These are phyloP conservation scores for Alfaro cultratus DNA, from an alignment of 2,797 vertebrate species.

Conservation along the genomic window DNA sequence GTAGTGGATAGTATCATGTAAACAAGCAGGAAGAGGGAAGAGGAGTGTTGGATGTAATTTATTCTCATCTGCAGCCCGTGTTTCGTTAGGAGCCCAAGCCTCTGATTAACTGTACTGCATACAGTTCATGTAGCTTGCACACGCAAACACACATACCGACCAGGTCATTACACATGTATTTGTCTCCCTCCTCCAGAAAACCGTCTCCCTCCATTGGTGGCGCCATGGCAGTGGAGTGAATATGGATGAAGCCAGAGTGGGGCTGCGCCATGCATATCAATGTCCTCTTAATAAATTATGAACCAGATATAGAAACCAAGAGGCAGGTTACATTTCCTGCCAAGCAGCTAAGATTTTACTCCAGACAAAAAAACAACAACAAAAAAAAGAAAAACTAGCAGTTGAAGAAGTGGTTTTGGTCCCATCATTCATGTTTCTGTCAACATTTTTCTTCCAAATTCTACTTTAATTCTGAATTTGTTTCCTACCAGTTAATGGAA, in stretches of 20 bases:
- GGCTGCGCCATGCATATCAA: constrained; percentile 56
- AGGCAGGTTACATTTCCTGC: constrained; percentile 16
- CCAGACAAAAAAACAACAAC: not conserved
- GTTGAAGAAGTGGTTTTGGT: not conserved
- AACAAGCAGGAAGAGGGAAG: not conserved
- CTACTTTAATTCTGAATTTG: not conserved
- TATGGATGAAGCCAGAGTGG: constrained; percentile 51
- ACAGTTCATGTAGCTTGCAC: not conserved
- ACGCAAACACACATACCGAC: constrained; percentile 5
- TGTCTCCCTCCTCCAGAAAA: constrained; percentile 3
- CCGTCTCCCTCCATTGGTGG: constrained; percentile 3
- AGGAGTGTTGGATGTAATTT: not conserved
- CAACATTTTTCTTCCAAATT: not conserved
- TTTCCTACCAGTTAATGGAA: not conserved
- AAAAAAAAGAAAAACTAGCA: not conserved
- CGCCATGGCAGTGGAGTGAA: constrained; percentile 38
- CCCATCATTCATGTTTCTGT: not conserved
- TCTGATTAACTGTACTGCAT: constrained; percentile 7
- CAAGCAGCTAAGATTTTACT: constrained; percentile 21
- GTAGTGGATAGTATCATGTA: not conserved
- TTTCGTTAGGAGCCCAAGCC: not conserved
- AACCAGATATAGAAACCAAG: constrained; percentile 58
- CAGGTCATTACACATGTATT: constrained; percentile 29
- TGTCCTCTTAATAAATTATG: constrained; percentile 63
- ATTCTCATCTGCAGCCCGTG: constrained; percentile 11